Evolutionary conservation across 2,113 vertebrate genomes (phyloP).

Genomic region (Paraplagusia blochii): DNA sequence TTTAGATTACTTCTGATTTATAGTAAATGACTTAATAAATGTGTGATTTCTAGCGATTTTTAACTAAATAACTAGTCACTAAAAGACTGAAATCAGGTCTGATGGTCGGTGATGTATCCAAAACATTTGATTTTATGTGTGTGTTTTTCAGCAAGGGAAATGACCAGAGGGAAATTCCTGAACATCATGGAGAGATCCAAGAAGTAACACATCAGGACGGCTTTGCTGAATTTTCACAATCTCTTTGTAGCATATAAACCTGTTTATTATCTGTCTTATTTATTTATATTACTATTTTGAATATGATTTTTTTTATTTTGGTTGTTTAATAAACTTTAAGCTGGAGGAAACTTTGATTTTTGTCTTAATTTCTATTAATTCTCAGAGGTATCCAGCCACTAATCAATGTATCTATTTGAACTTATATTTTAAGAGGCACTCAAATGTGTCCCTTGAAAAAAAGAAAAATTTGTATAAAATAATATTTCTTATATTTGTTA

Average conservation of each 20-base stretch:
- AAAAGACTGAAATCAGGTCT: neutral
- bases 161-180: conserved; percentile 97
- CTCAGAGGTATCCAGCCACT: too few relatives aligned
- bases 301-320: conserved; percentile 45
- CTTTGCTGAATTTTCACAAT: conserved; percentile 14
- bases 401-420: too few relatives aligned
- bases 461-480: conserved; percentile 91
- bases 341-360: neutral
- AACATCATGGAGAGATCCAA: conserved; percentile 97
- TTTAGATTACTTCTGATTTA: conserved; percentile 91
- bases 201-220: conserved; percentile 76
- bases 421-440: too few relatives aligned
- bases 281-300: conserved; percentile 63
- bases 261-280: conserved; percentile 51
- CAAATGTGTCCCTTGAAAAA: conserved; percentile 66
- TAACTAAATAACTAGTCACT: conserved; percentile 80
- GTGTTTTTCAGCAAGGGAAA: conserved; percentile 90
- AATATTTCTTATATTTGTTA: conserved; percentile 93
- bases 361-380: too few relatives aligned
- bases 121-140: conserved; percentile 14
- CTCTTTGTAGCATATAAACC: conserved; percentile 23
- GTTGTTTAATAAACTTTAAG: conserved; percentile 67
- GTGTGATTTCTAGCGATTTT: conserved; percentile 89
- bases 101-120: neutral
- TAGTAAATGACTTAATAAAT: conserved; percentile 93